phyloP scores from a whole-genome alignment of 2,888 invertebrate species.

The Meandrusa payeni region DNA sequence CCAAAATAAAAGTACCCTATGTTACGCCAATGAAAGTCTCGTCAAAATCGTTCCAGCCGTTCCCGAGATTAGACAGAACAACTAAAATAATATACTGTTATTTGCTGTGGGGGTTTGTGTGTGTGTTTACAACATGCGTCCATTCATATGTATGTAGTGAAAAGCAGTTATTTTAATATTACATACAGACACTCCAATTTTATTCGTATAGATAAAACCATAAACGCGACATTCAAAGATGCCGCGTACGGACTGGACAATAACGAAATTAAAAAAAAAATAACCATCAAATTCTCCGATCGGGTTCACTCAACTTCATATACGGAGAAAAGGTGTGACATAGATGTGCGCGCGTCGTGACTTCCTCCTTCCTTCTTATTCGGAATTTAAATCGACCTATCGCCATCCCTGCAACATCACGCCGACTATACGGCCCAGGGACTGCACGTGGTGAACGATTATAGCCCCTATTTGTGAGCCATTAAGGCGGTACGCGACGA shows the following conservation, averaged over 20 bases:
- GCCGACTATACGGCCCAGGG: constrained; percentile 28
- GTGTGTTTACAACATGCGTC: too few relatives aligned
- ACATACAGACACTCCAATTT: too few relatives aligned
- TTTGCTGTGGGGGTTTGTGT: too few relatives aligned
- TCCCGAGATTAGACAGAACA: too few relatives aligned
- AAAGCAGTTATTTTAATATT: too few relatives aligned
- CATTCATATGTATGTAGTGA: too few relatives aligned
- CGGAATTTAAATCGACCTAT: constrained; percentile 77
- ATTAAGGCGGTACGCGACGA: constrained; percentile 38
- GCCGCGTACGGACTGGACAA: not conserved
- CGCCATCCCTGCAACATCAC: constrained; percentile 56
- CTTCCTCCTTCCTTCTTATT: constrained; percentile 79
- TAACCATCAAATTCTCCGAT: constrained; percentile 40
- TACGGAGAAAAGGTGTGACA: constrained; percentile 77
- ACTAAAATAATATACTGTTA: too few relatives aligned
- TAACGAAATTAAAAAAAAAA: constrained; percentile 5
- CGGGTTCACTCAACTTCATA: constrained; percentile 72
- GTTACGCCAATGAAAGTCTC: too few relatives aligned
- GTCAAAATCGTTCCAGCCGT: too few relatives aligned
- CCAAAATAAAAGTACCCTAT: too few relatives aligned
- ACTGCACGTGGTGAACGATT: constrained; percentile 34
- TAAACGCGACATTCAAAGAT: too few relatives aligned
- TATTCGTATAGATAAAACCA: too few relatives aligned
- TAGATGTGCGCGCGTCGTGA: constrained; percentile 68
- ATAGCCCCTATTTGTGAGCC: constrained; percentile 42